phyloP scores from a whole-genome alignment of 1,140 invertebrate species.

The Helicoverpa zea region DNA sequence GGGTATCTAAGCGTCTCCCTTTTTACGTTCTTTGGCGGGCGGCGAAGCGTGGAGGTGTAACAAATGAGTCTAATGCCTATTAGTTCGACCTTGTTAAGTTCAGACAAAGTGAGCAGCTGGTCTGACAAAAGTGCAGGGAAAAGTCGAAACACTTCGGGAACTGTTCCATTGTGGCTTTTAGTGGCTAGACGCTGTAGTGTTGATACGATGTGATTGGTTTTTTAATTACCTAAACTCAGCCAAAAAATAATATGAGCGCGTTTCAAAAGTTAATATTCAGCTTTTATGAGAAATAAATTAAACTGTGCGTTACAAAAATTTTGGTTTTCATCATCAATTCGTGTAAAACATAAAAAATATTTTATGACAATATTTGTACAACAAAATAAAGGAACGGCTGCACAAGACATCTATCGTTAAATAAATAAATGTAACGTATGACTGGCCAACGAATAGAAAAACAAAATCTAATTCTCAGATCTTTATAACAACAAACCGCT shows the following conservation, averaged over 20 bases:
- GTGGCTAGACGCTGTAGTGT: background rate
- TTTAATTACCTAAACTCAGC: slow-evolving; percentile 17
- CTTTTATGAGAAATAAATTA: too few species aligned
- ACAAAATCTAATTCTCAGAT: slow-evolving; percentile 6
- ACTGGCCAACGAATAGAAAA: slow-evolving; percentile 4
- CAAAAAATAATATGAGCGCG: background rate
- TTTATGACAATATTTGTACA: too few species aligned
- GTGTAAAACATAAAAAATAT: too few species aligned
- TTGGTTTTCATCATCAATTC: too few species aligned
- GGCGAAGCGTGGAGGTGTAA: slow-evolving; percentile 71
- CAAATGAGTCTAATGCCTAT: slow-evolving; percentile 74
- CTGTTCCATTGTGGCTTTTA: slow-evolving; percentile 28
- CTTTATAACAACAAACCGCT: slow-evolving; percentile 56
- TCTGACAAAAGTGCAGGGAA: slow-evolving; percentile 60
- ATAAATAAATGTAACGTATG: background rate
- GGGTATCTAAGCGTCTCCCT: slow-evolving; percentile 63
- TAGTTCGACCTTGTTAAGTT: slow-evolving; percentile 75
- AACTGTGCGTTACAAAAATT: too few species aligned
- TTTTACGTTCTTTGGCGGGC: slow-evolving; percentile 69
- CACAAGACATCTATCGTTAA: too few species aligned
- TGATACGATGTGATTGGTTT: slow-evolving; percentile 20
- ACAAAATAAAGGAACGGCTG: too few species aligned
- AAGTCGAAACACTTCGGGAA: slow-evolving; percentile 53
- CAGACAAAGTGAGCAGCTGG: slow-evolving; percentile 66
- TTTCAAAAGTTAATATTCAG: too few species aligned